phyloP scores from a whole-genome alignment of 2,888 invertebrate species.

The Stegophylla sp. region DNA sequence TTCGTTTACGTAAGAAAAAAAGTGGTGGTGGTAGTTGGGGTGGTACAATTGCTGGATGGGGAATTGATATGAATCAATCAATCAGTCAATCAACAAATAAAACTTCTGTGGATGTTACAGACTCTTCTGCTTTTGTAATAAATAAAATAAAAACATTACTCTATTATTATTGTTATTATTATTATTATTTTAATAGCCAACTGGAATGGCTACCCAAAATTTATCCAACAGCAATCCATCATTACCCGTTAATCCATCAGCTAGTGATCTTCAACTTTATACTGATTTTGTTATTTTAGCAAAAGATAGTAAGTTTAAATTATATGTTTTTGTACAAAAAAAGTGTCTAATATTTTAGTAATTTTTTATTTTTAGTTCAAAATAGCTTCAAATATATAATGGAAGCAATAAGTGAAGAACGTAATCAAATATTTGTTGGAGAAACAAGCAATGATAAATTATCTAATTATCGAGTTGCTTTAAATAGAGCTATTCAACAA shows the following conservation, averaged over 20 bases:
- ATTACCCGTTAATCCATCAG: conserved; percentile 64
- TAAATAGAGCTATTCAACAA: conserved; percentile 71
- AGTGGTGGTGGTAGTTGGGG: conserved; percentile 63
- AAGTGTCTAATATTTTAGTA: neutral
- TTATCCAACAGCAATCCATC: conserved; percentile 63
- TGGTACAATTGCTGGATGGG: conserved; percentile 60
- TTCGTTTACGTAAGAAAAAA: conserved; percentile 75
- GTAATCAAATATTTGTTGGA: conserved; percentile 39
- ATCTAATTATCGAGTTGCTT: conserved; percentile 50
- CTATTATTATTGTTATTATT: neutral
- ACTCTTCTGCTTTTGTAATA: conserved; percentile 45
- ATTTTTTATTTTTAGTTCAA: conserved; percentile 51
- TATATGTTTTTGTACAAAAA: conserved; percentile 26
- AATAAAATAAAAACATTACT: neutral
- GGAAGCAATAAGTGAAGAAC: conserved; percentile 49
- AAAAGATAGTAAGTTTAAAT: conserved; percentile 69
- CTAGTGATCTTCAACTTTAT: conserved; percentile 65
- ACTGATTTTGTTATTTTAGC: conserved; percentile 76
- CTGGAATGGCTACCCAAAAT: conserved; percentile 43
- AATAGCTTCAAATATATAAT: conserved; percentile 55
- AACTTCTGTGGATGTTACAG: conserved; percentile 29
- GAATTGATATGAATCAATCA: conserved; percentile 58
- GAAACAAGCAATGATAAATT: conserved; percentile 39
- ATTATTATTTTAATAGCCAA: conserved; percentile 10
- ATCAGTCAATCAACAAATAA: conserved; percentile 39